Evolutionary conservation across 2,888 invertebrate species (phyloP), one percentile per base, ranked within the genome.

Genomic region (Pristionchus fissidentatus): DNA sequence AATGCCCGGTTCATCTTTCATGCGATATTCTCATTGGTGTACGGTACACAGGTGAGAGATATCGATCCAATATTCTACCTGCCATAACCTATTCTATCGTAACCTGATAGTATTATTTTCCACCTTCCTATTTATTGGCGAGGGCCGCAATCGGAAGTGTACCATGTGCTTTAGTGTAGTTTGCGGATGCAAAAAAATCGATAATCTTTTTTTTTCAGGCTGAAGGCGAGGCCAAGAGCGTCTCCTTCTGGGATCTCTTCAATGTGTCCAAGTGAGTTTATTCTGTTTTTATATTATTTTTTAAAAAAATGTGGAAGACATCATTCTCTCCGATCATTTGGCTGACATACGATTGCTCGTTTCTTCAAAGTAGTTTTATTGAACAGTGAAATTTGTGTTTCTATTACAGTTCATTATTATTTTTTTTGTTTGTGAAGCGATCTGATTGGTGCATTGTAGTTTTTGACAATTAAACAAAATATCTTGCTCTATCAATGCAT

Each of bases 171-270:
- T n/a, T n/a, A n/a, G n/a, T n/a, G n/a, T n/a, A n/a, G n/a, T n/a
- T n/a, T n/a, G n/a, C n/a, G n/a, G n/a, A n/a, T n/a, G n/a, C n/a
- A n/a, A n/a, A n/a, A n/a, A n/a, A n/a, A n/a, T n/a, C n/a, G n/a
- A n/a, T 5, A 66, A 66, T 10, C 29, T 5, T 8, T 15, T 13
- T 19, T 32, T 49, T 49, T 7, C 41, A 79, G 79, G 55, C 38
- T 19, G 41, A 35, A 15, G 1, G 38, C 19, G 80, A 73, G 22
- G 83, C 85, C 86, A 75, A 89, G 95, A 97, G 97, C 38, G 95
- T 98, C 93, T 94, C 96, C 0, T 97, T 98, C 92, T 96, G 95
- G 92, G 96, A 97, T 89, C 91, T 94, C 75, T 97, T 93, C 95
- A 95, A 86, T 94, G 95, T 87, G 96, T 96, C 90, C 94, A 87